Percentiles rank a stretch among this genome's conserved stretches.
phyloP scores from a whole-genome alignment of 2,888 invertebrate species.

The Anorthoa munda region DNA sequence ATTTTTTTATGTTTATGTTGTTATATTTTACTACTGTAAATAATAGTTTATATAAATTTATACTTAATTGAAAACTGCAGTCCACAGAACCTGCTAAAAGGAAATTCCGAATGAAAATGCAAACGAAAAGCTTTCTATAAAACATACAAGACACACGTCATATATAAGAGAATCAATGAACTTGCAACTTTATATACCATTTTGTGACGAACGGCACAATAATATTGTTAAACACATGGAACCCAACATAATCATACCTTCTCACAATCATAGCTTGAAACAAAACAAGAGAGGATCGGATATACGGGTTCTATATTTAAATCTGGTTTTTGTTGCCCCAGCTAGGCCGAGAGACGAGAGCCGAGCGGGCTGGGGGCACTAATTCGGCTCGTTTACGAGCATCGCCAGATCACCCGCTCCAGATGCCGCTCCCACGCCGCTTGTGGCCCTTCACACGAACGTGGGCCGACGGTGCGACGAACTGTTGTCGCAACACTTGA shows the following conservation, averaged over 20 bases:
- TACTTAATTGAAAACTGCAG: not conserved
- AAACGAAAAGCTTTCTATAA: too few relatives aligned
- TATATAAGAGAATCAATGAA: not conserved
- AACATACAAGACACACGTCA: not conserved
- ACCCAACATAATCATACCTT: not conserved
- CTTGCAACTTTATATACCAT: not conserved
- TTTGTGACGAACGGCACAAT: not conserved
- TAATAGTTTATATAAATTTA: not conserved
- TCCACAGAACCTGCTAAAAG: not conserved
- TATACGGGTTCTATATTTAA: conserved; percentile 80
- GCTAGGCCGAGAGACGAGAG: conserved; percentile 68
- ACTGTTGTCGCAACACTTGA: conserved; percentile 48
- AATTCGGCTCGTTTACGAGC: conserved; percentile 88
- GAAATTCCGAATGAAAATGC: not conserved
- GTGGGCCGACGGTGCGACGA: conserved; percentile 68
- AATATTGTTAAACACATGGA: not conserved
- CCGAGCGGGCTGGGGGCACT: conserved; percentile 77
- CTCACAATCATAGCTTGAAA: not conserved
- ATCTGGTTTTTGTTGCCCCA: conserved; percentile 83
- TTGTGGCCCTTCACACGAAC: conserved; percentile 77
- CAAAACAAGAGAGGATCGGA: conserved; percentile 61
- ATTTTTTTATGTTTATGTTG: not conserved
- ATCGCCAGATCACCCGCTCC: conserved; percentile 81
- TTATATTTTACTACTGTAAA: not conserved
- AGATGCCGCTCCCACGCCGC: conserved; percentile 88